These are phyloP conservation scores for Neodontobutis hainanensis DNA, from an alignment of 2,113 vertebrate species.

Conservation along the genomic window DNA sequence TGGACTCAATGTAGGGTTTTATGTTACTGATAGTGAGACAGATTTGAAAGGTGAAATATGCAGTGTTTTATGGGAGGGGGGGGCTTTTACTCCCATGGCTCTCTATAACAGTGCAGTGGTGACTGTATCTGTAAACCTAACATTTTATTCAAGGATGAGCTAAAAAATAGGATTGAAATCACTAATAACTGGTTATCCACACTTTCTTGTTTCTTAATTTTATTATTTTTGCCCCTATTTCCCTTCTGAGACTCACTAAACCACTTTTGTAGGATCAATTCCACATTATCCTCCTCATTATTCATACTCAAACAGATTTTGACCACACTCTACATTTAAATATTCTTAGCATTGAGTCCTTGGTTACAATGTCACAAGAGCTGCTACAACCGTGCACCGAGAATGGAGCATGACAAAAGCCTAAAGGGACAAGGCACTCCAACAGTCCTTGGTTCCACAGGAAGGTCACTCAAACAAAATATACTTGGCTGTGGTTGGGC, in stretches of 20 bases:
- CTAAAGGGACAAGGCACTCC: slow-evolving; percentile 37
- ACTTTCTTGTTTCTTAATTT: slow-evolving; percentile 29
- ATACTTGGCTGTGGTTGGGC: slow-evolving; percentile 28
- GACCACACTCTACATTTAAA: slow-evolving; percentile 16
- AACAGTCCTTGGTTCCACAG: slow-evolving; percentile 48
- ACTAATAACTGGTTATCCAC: slow-evolving; percentile 69
- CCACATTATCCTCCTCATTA: slow-evolving; percentile 36
- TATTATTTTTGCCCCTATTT: slow-evolving; percentile 42
- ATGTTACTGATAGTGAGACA: slow-evolving; percentile 36
- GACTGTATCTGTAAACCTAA: too few relatives aligned
- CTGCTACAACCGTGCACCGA: slow-evolving; percentile 5
- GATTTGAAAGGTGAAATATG: not conserved
- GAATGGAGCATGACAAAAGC: slow-evolving; percentile 19
- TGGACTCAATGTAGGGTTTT: not conserved
- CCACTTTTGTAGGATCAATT: slow-evolving; percentile 49
- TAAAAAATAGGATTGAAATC: too few relatives aligned
- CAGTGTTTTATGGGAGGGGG: too few relatives aligned
- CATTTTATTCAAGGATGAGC: too few relatives aligned
- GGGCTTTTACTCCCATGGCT: too few relatives aligned
- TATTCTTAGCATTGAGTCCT: slow-evolving; percentile 33
- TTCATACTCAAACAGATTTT: slow-evolving; percentile 6
- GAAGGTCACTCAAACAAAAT: slow-evolving; percentile 47
- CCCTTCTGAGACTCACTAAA: slow-evolving; percentile 63
- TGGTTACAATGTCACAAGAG: slow-evolving; percentile 19
- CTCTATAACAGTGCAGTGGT: too few relatives aligned